A percentile compares a stretch with the other conserved stretches of the same genome.
Conservation (phyloP, 2,113 vertebrate species). For the Hepsetus odoe region DNA sequence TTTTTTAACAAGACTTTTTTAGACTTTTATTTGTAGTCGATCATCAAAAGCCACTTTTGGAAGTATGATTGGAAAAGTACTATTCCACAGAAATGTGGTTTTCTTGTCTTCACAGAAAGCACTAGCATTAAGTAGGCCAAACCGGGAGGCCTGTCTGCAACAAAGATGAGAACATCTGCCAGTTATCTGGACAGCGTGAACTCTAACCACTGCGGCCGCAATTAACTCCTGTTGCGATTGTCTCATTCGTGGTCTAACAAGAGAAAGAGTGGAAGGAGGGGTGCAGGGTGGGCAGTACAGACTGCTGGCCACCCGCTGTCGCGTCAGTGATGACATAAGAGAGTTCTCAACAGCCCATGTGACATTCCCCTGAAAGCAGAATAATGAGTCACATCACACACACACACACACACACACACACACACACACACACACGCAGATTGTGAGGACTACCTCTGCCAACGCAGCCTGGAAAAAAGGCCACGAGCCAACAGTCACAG, state of each 20-base stretch:
- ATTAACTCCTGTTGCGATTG: constrained; percentile 6
- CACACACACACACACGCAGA: constrained; percentile 32
- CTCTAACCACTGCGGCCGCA: not conserved
- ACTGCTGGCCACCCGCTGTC: constrained; percentile 56
- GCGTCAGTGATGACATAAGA: constrained; percentile 51
- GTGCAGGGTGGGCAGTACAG: constrained; percentile 8
- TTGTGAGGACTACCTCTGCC: not conserved
- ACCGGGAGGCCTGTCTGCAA: not conserved
- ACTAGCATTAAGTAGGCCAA: not conserved
- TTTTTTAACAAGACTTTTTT: too few relatives aligned
- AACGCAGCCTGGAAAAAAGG: not conserved
- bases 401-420: constrained; percentile 41
- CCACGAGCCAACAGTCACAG: not conserved
- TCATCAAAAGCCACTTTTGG: too few relatives aligned
- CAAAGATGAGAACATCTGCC: not conserved
- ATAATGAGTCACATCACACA: constrained; percentile 64
- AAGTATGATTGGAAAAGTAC: not conserved
- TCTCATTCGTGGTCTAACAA: not conserved
- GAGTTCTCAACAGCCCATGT: constrained; percentile 47
- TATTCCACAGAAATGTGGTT: not conserved
- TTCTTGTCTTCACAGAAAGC: not conserved
- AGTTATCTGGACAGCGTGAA: not conserved
- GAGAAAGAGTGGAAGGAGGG: constrained; percentile 12
- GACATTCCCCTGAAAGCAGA: constrained; percentile 54
- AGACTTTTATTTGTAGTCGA: too few relatives aligned